Evolutionary conservation across 2,113 vertebrate species (phyloP), one percentile per base, ranked within the genome.

Genomic region (Alethe diademata): DNA sequence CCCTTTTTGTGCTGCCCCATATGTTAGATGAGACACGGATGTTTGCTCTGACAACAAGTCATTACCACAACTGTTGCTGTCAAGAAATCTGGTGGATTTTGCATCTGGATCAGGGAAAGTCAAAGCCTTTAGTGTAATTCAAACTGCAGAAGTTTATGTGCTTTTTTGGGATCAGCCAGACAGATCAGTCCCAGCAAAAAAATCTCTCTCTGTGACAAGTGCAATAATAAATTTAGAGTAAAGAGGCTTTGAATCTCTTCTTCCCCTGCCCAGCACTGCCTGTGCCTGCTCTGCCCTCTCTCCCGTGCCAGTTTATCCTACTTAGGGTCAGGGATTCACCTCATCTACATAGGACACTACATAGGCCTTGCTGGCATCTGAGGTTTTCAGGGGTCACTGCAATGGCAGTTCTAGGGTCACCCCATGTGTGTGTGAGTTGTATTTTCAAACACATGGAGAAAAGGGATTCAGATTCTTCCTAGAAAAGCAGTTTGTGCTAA

Each of bases 21-120:
- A 26, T 95, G 66, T 87, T 72, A 70, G 70, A 94, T 88, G 80
- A 86, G 62, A 81, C 40, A 42, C 89, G 90, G 89, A 79, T 92
- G 66, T 90, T 78, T 91, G 40, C 62, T 88, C 87, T 85, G 70
- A 92, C 70, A 87, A 33, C 6, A 7, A 91, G 38, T 86, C 61
- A 85, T 85, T 92, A 58, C 35, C 33, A 47, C 71, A 90, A 66
- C 33, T 75, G 61, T 48, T 72, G 53, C 81, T 92, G 74, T 89
- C 66, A 86, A 78, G 81, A 88, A 92, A 72, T 42, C 26, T 57
- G 66, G 33, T 86, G 75, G 0, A 15, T 86, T 79, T 91, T 91
- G 87, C 90, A 95, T 83, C 78, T 82, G 80, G 42, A 82, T 87
- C 29, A 65, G 58, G 50, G 66, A 72, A 81, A 83, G 33, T 47